Evolutionary conservation across 23 tunicate species (phyloP).

Genomic region (Trididemnum miniatum): DNA sequence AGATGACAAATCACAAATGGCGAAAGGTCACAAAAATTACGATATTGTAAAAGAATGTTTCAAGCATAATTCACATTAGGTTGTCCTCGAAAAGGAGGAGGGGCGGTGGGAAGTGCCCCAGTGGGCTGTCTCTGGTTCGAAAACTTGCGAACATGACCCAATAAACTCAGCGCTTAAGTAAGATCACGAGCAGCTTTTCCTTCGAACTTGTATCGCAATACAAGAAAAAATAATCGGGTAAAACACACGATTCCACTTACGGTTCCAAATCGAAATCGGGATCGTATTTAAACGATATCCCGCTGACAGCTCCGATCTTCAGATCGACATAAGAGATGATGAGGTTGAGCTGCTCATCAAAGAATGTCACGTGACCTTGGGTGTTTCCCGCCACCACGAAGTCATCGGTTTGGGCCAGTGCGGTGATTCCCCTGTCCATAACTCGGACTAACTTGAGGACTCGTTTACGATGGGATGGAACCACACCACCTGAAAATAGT

Average conservation of each 20-base stretch:
- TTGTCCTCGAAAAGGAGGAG: no score
- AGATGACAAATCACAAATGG: no score
- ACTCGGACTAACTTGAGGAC: constrained; percentile 73
- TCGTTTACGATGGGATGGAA: constrained; percentile 35
- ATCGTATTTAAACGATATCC: constrained; percentile 66
- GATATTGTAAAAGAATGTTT: no score
- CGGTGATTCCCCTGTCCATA: constrained; percentile 64
- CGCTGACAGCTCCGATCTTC: constrained; percentile 46
- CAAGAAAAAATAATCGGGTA: neutral
- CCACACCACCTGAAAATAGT: constrained; percentile 23
- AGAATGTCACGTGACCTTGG: constrained; percentile 74
- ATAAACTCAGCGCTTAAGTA: no score
- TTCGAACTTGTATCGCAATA: no score
- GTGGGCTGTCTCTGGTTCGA: no score
- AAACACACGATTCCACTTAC: constrained; percentile 10
- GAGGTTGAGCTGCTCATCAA: constrained; percentile 66
- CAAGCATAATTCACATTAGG: no score
- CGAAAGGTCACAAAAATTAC: no score
- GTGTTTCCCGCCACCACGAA: constrained; percentile 74
- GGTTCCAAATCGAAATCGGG: constrained; percentile 43
- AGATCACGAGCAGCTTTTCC: no score
- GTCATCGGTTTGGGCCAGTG: constrained; percentile 60
- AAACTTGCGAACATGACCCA: no score
- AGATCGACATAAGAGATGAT: constrained; percentile 48
- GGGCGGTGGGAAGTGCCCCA: no score